Percentiles rank a stretch among this genome's conserved stretches.
Conservation (phyloP, 1,140 invertebrate species). For the Drosophila baimaii region DNA sequence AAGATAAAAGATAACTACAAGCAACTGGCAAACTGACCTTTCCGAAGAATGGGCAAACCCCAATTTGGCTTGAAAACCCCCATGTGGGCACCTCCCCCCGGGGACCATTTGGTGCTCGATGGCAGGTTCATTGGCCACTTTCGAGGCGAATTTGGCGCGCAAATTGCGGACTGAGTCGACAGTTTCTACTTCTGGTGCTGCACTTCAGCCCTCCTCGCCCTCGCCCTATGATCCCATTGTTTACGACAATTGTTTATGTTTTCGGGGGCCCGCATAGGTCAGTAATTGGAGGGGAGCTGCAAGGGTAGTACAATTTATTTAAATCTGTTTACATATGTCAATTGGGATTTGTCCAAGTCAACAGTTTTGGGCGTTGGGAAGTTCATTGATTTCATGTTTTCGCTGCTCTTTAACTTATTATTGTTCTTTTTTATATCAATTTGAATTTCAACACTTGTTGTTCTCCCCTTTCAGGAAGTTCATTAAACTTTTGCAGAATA, state of each 20-base stretch:
- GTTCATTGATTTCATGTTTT: constrained; percentile 54
- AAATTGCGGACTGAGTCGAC: constrained; percentile 40
- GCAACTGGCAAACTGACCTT: constrained; percentile 9
- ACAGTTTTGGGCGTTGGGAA: constrained; percentile 23
- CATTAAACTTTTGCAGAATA: constrained; percentile 49
- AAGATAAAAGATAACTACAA: too few relatives aligned
- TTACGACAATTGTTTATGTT: constrained; percentile 59
- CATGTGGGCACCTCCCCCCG: not conserved
- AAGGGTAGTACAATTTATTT: constrained; percentile 17
- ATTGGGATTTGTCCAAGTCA: constrained; percentile 8
- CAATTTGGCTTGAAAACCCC: constrained; percentile 20
- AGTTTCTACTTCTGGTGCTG: constrained; percentile 21
- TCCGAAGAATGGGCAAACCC: not conserved
- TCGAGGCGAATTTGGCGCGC: constrained; percentile 69
- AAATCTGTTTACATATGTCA: constrained; percentile 21
- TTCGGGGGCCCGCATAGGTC: constrained; percentile 64
- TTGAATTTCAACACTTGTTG: constrained; percentile 48
- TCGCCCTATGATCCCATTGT: constrained; percentile 29
- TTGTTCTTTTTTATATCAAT: constrained; percentile 25
- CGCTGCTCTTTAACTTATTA: constrained; percentile 5
- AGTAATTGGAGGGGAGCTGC: constrained; percentile 58
- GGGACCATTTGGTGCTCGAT: constrained; percentile 10
- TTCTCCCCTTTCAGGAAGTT: constrained; percentile 66
- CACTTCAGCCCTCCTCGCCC: constrained; percentile 39
- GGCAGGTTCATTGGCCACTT: constrained; percentile 68